Conservation (phyloP, 2,888 invertebrate species). For the Mellilla xanthometata region DNA sequence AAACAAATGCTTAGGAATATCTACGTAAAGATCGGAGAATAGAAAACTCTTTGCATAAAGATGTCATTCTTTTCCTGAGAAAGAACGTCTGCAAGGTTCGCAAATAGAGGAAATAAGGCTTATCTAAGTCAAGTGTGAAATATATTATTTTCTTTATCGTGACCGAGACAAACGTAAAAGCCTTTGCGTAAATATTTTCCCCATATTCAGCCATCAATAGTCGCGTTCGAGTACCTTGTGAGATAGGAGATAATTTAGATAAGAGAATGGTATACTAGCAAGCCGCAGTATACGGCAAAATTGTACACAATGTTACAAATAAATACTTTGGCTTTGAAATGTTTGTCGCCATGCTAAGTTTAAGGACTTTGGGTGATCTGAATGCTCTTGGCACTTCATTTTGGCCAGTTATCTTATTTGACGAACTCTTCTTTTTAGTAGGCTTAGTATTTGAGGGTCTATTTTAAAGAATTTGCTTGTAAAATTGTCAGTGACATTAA, state of each 20-base stretch:
- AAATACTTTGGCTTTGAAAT: too few species aligned
- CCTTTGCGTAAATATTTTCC: constrained; percentile 39
- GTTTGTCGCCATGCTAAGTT: too few species aligned
- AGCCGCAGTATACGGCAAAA: constrained; percentile 2
- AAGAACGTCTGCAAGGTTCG: constrained; percentile 13
- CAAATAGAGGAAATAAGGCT: constrained; percentile 21
- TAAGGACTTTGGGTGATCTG: too few species aligned
- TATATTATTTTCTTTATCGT: constrained; percentile 22
- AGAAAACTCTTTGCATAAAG: too few species aligned
- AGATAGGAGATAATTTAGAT: constrained; percentile 70
- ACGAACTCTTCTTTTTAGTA: too few species aligned
- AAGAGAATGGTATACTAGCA: constrained; percentile 37
- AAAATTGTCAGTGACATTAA: too few species aligned
- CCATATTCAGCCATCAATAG: constrained; percentile 48
- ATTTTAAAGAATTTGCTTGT: too few species aligned
- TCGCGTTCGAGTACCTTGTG: constrained; percentile 42
- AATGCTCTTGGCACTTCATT: too few species aligned
- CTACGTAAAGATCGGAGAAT: too few species aligned
- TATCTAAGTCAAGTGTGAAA: constrained; percentile 24
- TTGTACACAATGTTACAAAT: background rate
- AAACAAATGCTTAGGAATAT: too few species aligned
- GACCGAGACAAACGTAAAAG: constrained; percentile 30
- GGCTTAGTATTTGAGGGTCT: too few species aligned
- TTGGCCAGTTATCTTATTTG: too few species aligned
- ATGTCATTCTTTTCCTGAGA: background rate